phyloP scores from a whole-genome alignment of 2,797 vertebrate genomes.

The Hipposideros larvatus region DNA sequence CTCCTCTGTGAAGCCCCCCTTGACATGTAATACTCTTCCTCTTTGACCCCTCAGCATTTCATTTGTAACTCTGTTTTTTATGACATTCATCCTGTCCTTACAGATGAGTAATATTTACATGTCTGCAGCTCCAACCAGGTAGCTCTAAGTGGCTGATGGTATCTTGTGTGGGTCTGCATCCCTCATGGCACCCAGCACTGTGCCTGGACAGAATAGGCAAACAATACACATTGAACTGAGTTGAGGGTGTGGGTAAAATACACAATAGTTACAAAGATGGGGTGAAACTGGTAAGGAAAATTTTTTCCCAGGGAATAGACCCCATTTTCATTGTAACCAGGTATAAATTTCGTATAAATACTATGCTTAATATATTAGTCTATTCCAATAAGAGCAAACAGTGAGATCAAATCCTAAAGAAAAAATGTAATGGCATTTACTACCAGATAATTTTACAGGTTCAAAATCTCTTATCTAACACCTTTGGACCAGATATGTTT shows the following conservation, averaged over 20 bases:
- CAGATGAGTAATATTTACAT: not conserved
- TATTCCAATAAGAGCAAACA: not conserved
- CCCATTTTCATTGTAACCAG: not conserved
- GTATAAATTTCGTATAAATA: not conserved
- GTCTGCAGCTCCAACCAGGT: not conserved
- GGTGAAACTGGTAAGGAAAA: not conserved
- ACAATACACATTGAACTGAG: not conserved
- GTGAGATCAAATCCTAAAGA: not conserved
- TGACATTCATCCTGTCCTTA: not conserved
- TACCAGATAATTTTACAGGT: not conserved
- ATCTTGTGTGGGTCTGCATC: not conserved
- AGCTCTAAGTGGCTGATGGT: not conserved
- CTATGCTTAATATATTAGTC: not conserved
- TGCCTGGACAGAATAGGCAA: not conserved
- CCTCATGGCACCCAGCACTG: not conserved
- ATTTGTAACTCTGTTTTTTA: conserved; percentile 14
- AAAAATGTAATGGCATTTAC: not conserved
- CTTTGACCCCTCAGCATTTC: conserved; percentile 11
- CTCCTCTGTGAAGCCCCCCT: conserved; percentile 2
- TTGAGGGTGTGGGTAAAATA: not conserved
- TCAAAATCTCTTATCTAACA: conserved; percentile 32
- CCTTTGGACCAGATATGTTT: not conserved
- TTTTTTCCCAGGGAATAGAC: not conserved
- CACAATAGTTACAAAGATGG: not conserved
- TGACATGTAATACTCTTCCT: not conserved